Evolutionary conservation across 92 coral and sea anemone species (phyloP).

Genomic region (Montipora capitata): DNA sequence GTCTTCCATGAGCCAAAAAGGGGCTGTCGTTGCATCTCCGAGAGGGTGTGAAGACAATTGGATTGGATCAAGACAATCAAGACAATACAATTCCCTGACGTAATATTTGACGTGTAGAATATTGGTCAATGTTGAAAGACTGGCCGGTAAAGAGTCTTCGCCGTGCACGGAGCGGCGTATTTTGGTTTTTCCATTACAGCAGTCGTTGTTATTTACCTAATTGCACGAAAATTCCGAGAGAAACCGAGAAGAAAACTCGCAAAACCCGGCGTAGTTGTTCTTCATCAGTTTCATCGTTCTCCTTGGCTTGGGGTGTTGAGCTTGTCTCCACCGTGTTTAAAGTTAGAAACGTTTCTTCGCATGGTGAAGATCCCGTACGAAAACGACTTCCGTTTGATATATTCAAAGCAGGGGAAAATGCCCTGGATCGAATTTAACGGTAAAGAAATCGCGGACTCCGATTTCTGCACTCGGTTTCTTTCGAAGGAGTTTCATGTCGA

Average conservation of each 20-base stretch:
- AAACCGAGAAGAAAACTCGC: not conserved
- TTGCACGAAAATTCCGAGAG: not conserved
- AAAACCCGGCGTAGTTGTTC: constrained; percentile 15
- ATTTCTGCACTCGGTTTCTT: constrained; percentile 70
- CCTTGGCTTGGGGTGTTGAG: not conserved
- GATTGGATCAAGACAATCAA: no score
- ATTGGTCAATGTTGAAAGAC: no score
- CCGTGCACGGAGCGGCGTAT: not conserved
- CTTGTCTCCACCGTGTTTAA: constrained; percentile 88
- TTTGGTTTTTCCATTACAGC: not conserved
- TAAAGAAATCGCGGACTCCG: constrained; percentile 67
- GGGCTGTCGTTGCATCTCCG: no score
- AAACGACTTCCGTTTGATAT: constrained; percentile 57
- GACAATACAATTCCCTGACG: no score
- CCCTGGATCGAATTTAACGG: constrained; percentile 75
- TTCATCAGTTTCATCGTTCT: constrained; percentile 26
- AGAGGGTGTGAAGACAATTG: no score
- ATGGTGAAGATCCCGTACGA: constrained; percentile 86
- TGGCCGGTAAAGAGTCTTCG: not conserved
- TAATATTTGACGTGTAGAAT: no score
- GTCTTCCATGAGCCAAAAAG: no score
- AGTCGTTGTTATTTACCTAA: not conserved
- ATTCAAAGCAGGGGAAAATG: constrained; percentile 68
- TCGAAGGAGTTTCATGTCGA: constrained; percentile 72
- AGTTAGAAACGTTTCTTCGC: constrained; percentile 85